Evolutionary conservation across 2,797 vertebrate species (phyloP).

Genomic region (Holocentrus rufus): DNA sequence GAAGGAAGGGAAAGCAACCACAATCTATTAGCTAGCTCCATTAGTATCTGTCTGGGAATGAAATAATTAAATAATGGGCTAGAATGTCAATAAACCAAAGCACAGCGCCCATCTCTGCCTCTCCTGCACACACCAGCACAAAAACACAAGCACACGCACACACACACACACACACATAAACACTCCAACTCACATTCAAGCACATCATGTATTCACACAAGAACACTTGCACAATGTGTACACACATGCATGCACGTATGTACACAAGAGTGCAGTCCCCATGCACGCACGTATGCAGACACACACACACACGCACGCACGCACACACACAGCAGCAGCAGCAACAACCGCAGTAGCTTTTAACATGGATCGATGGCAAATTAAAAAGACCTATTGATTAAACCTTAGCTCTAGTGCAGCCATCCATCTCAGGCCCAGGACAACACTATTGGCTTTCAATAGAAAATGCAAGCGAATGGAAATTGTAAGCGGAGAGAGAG

Average conservation of each 20-base stretch:
- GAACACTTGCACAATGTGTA: constrained; percentile 25
- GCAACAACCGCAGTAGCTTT: constrained; percentile 84
- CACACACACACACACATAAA: constrained; percentile 19
- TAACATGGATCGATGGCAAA: constrained; percentile 88
- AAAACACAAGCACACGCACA: constrained; percentile 38
- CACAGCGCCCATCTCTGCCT: constrained; percentile 72
- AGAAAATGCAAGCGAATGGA: constrained; percentile 89
- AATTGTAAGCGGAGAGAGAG: constrained; percentile 82
- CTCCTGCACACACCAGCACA: constrained; percentile 53
- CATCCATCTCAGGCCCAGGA: constrained; percentile 85
- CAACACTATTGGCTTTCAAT: constrained; percentile 87
- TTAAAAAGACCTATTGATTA: constrained; percentile 91
- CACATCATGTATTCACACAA: constrained; percentile 54
- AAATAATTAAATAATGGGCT: constrained; percentile 86
- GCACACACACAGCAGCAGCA: constrained; percentile 51
- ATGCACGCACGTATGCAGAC: background rate
- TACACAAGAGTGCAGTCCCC: constrained; percentile 3
- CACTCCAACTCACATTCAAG: constrained; percentile 41
- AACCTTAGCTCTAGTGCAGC: constrained; percentile 88
- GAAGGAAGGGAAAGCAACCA: constrained; percentile 77
- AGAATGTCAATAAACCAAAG: constrained; percentile 84
- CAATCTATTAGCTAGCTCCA: constrained; percentile 85
- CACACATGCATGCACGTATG: background rate
- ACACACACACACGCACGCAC: constrained; percentile 37
- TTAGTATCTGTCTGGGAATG: constrained; percentile 86